Percentiles rank a stretch among this genome's conserved stretches.
phyloP scores from a whole-genome alignment of 2,113 vertebrate species.

The Eublepharis macularius region DNA sequence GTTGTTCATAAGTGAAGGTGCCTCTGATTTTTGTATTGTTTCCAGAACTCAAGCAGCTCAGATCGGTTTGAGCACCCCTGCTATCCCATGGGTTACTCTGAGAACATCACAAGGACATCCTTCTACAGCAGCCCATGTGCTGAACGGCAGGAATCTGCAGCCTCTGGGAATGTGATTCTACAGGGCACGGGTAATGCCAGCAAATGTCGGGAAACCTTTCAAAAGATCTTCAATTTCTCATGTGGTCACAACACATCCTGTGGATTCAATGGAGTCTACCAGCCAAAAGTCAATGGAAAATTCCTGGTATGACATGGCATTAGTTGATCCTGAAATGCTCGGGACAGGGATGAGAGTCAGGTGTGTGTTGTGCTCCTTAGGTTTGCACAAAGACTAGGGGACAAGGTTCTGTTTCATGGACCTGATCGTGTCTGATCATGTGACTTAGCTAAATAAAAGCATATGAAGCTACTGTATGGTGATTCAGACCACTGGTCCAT shows the following conservation, averaged over 20 bases:
- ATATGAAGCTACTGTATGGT: no score
- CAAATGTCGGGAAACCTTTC: slow-evolving; percentile 56
- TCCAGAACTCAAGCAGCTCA: not conserved
- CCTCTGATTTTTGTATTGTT: no score
- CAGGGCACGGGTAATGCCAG: slow-evolving; percentile 61
- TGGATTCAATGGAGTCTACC: slow-evolving; percentile 71
- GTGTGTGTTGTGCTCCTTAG: not conserved
- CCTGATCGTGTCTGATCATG: not conserved
- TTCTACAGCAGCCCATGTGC: slow-evolving; percentile 73
- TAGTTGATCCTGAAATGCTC: not conserved
- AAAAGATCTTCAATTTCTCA: slow-evolving; percentile 69
- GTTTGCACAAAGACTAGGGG: no score
- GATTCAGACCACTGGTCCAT: no score
- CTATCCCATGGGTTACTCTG: slow-evolving; percentile 67
- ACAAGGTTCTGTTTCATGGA: not conserved
- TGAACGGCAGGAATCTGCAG: accelerated
- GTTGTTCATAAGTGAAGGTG: no score
- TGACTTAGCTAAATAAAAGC: not conserved
- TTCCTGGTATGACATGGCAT: slow-evolving; percentile 72
- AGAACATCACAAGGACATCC: slow-evolving; percentile 39
- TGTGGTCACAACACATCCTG: slow-evolving; percentile 63
- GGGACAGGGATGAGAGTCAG: not conserved
- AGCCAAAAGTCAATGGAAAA: slow-evolving; percentile 66
- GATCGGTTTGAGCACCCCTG: slow-evolving; percentile 67
- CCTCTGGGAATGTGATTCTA: slow-evolving; percentile 42